A percentile compares a stretch with the other conserved stretches of the same genome.
phyloP scores from a whole-genome alignment of 2,113 vertebrate species.

The Zapus hudsonius region DNA sequence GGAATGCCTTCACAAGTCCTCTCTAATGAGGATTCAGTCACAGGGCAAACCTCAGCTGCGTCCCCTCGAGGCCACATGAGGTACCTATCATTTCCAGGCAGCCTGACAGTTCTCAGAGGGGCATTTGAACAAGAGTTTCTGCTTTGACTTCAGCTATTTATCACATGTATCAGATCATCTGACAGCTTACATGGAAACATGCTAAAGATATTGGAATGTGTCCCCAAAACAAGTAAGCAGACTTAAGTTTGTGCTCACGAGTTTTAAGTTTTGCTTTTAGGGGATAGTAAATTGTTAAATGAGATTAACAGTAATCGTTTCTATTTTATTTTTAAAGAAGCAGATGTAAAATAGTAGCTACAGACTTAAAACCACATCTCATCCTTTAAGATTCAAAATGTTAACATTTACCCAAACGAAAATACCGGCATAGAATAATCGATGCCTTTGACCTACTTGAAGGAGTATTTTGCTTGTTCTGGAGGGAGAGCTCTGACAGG shows the following conservation, averaged over 20 bases:
- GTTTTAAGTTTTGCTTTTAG: constrained; percentile 23
- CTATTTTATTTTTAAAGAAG: neutral
- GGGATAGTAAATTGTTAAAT: constrained; percentile 31
- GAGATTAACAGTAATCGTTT: neutral
- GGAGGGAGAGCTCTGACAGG: no score
- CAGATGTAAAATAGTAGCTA: no score
- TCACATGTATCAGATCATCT: constrained; percentile 54
- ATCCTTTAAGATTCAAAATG: no score
- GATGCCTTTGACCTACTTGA: no score
- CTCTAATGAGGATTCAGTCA: neutral
- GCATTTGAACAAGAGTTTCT: constrained; percentile 37
- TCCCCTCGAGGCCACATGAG: no score
- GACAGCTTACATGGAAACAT: constrained; percentile 52
- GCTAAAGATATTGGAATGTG: constrained; percentile 25
- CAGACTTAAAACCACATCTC: no score
- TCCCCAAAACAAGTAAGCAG: neutral
- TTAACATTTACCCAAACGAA: no score
- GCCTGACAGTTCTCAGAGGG: neutral
- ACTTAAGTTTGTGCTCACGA: constrained; percentile 21
- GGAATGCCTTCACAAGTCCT: neutral
- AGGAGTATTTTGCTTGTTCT: no score
- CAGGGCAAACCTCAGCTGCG: accelerated
- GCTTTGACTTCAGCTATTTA: constrained; percentile 60
- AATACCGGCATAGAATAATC: no score
- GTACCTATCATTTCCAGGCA: neutral